phyloP scores from a whole-genome alignment of 1,140 invertebrate genomes.

The Tetramorium simillimum region DNA sequence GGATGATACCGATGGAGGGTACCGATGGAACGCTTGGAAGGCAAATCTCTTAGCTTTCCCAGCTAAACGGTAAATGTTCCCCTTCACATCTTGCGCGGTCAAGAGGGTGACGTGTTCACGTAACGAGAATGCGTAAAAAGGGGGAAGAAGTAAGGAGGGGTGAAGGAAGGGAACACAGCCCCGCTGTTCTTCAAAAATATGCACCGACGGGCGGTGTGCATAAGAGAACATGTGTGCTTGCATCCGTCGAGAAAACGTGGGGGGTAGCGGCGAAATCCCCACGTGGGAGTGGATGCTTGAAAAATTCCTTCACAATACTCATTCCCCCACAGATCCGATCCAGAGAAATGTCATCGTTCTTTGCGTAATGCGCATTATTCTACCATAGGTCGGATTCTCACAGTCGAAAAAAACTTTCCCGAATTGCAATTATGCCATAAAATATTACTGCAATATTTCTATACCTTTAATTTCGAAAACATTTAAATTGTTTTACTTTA shows the following conservation, averaged over 20 bases:
- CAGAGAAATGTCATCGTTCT: constrained; percentile 70
- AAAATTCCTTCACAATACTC: constrained; percentile 69
- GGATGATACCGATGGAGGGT: constrained; percentile 24
- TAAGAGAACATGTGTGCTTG: constrained; percentile 70
- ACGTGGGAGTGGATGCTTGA: constrained; percentile 71
- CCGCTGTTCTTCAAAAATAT: constrained; percentile 38
- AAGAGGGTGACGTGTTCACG: constrained; percentile 38
- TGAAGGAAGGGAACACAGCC: constrained; percentile 29
- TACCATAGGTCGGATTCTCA: constrained; percentile 45
- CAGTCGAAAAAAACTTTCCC: not conserved
- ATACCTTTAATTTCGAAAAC: not conserved
- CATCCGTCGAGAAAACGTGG: constrained; percentile 51
- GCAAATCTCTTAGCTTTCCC: constrained; percentile 35
- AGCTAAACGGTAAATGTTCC: constrained; percentile 36
- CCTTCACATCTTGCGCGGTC: constrained; percentile 34
- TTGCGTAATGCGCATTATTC: constrained; percentile 61
- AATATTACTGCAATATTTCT: not conserved
- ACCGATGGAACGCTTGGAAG: constrained; percentile 15
- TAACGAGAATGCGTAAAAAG: constrained; percentile 65
- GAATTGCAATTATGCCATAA: not conserved
- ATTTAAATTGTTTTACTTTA: not conserved
- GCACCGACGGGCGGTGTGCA: constrained; percentile 61
- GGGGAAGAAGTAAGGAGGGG: not conserved
- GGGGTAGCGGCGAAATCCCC: constrained; percentile 57
- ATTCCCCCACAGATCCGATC: constrained; percentile 56